Evolutionary conservation across 2,888 invertebrate genomes (phyloP), one percentile per base, ranked within the genome.

Genomic region (Patella caerulea): DNA sequence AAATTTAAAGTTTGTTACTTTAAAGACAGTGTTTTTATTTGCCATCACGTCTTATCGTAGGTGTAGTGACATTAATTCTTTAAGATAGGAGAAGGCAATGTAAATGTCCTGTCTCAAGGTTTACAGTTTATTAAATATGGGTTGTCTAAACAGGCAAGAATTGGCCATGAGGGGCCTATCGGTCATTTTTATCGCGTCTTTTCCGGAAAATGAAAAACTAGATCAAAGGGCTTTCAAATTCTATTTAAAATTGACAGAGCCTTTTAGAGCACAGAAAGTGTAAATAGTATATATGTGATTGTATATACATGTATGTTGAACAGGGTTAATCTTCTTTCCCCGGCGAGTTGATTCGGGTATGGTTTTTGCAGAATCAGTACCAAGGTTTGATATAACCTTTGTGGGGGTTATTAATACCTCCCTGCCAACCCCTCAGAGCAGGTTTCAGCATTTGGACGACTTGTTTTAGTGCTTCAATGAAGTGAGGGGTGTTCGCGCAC

Each of bases 21-120:
- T 19, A 5, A 71, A 71, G 52, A 71, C 71, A 17, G 71, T 71
- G 15, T 45, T 71, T 29, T 24, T 71, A 29, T 45, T 71, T 71
- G 71, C 71, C 24, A 24, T 71, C 15, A 24, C 24, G 17, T 71
- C 71, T 52, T 71, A 19, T 71, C 24, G 71, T 17, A 17, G 24
- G 17, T 71, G 71, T 29, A 71, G 71, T 71, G n/a, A 59, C 19
- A 7, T 59, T 17, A 17, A 59, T 9, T 59, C 17, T 19, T 19
- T 59, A 59, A 59, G 59, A 59, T 19, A 19, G 59, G 59, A 59
- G 59, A 59, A 19, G 59, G 59, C 19, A 59, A 59, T 59, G 2
- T 59, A 59, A 59, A 59, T 59, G 59, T 59, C 17, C 59, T 59
- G 17, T 17, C 14, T 19, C 17, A 19, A 19, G 59, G n/a, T 17